Evolutionary conservation across 2,797 vertebrate genomes (phyloP).

Genomic region (Sebastes itinus): DNA sequence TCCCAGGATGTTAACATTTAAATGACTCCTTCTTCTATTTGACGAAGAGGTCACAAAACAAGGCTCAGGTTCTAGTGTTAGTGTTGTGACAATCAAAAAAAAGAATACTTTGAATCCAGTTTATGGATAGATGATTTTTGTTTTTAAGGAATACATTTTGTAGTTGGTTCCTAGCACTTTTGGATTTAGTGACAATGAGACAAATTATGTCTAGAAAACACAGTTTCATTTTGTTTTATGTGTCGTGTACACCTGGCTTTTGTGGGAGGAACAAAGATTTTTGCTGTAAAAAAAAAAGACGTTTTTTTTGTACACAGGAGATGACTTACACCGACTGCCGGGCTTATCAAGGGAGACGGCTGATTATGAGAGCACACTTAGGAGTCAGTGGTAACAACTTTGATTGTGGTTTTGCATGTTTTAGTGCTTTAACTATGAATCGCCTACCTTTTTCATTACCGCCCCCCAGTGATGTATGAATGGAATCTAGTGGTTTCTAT

Average conservation of each 20-base stretch:
- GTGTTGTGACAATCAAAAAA: constrained; percentile 75
- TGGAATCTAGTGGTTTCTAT: constrained; percentile 21
- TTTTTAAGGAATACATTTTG: constrained; percentile 58
- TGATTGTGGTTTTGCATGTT: constrained; percentile 43
- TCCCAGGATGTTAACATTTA: constrained; percentile 48
- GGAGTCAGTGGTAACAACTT: constrained; percentile 2
- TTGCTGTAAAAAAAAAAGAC: constrained; percentile 51
- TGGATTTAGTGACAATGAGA: constrained; percentile 70
- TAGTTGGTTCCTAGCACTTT: constrained; percentile 78
- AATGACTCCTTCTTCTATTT: constrained; percentile 30
- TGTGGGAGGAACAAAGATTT: constrained; percentile 39
- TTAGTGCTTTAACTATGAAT: constrained; percentile 42
- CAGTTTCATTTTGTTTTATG: constrained; percentile 54
- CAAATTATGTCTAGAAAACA: constrained; percentile 60
- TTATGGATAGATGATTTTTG: constrained; percentile 39
- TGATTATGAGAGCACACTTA: constrained; percentile 8
- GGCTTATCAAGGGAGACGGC: neutral
- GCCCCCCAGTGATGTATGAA: constrained; percentile 8
- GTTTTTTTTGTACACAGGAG: constrained; percentile 39
- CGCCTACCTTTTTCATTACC: neutral
- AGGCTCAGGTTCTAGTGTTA: constrained; percentile 73
- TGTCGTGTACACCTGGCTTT: constrained; percentile 61
- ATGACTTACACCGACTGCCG: constrained; percentile 25
- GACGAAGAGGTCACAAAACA: constrained; percentile 54
- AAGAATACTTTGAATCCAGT: constrained; percentile 35